phyloP scores from a whole-genome alignment of 2,888 invertebrate species.

The Drosophila demipolita region DNA sequence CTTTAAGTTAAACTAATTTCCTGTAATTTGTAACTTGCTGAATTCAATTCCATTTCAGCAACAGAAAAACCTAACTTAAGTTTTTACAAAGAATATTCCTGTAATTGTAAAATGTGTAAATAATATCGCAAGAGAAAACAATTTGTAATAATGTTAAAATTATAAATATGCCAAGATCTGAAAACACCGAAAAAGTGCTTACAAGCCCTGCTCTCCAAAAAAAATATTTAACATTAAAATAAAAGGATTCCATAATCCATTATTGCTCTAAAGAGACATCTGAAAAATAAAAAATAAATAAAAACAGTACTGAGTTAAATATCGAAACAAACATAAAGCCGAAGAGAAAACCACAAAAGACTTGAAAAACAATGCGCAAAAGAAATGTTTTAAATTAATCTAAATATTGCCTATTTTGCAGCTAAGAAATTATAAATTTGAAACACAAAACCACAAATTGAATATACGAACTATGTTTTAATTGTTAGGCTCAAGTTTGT shows the following conservation, averaged over 20 bases:
- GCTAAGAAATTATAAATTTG: slow-evolving; percentile 29
- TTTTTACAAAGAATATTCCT: slow-evolving; percentile 69
- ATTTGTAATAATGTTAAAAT: slow-evolving; percentile 53
- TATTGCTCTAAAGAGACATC: slow-evolving; percentile 18
- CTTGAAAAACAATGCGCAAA: slow-evolving; percentile 63
- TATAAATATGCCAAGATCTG: slow-evolving; percentile 44
- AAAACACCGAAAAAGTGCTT: slow-evolving; percentile 28
- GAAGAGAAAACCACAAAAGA: slow-evolving; percentile 46
- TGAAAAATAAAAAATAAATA: background rate
- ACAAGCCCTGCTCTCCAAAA: slow-evolving; percentile 4
- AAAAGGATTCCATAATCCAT: slow-evolving; percentile 19
- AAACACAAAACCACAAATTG: slow-evolving; percentile 18
- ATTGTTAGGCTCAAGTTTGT: slow-evolving; percentile 57
- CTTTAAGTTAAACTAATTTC: slow-evolving; percentile 54
- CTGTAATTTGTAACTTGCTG: slow-evolving; percentile 54
- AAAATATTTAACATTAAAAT: background rate
- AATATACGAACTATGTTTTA: slow-evolving; percentile 32
- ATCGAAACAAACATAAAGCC: slow-evolving; percentile 30
- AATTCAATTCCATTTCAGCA: slow-evolving; percentile 34
- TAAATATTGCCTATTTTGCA: slow-evolving; percentile 61
- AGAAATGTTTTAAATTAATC: slow-evolving; percentile 25
- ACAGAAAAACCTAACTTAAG: slow-evolving; percentile 41
- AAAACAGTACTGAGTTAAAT: slow-evolving; percentile 50
- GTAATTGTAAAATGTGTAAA: slow-evolving; percentile 74
- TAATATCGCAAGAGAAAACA: slow-evolving; percentile 46